Evolutionary conservation across 1,140 invertebrate genomes (phyloP).

Genomic region (Ephestia elutella): DNA sequence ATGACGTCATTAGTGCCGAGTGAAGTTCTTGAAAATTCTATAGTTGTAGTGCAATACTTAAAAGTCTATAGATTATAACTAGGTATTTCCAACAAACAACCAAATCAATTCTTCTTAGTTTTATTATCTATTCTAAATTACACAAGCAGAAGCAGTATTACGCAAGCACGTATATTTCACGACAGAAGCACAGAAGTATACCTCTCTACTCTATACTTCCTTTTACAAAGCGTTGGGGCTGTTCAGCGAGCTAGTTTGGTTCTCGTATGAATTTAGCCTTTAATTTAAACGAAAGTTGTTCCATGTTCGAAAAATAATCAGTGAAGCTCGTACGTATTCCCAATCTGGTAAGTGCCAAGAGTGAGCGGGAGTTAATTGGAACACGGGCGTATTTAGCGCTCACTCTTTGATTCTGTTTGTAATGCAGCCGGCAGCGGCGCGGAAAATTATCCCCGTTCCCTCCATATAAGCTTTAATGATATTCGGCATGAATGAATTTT

Average conservation of each 20-base stretch:
- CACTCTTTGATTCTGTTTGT: conserved; percentile 39
- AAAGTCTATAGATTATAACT: no score
- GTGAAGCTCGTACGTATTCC: conserved; percentile 18
- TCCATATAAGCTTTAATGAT: conserved; percentile 28
- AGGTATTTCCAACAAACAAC: no score
- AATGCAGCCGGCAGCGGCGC: conserved; percentile 24
- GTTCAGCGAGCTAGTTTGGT: neutral
- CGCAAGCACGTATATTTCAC: neutral
- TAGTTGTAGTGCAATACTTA: no score
- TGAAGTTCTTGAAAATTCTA: no score
- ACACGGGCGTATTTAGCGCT: conserved; percentile 25
- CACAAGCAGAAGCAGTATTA: neutral
- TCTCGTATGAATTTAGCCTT: conserved; percentile 24
- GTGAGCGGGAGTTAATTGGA: conserved; percentile 29
- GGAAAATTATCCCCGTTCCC: conserved; percentile 34
- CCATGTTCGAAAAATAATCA: conserved; percentile 21
- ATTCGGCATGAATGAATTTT: conserved; percentile 21
- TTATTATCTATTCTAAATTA: no score
- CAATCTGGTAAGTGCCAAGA: conserved; percentile 25
- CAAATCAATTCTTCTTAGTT: no score
- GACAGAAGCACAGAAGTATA: neutral
- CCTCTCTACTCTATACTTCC: neutral
- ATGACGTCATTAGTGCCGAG: no score
- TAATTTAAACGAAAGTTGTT: conserved; percentile 26
- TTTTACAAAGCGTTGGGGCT: neutral